These are phyloP conservation scores for Coboldia fuscipes DNA, from an alignment of 1,140 invertebrate species.

Conservation along the genomic window DNA sequence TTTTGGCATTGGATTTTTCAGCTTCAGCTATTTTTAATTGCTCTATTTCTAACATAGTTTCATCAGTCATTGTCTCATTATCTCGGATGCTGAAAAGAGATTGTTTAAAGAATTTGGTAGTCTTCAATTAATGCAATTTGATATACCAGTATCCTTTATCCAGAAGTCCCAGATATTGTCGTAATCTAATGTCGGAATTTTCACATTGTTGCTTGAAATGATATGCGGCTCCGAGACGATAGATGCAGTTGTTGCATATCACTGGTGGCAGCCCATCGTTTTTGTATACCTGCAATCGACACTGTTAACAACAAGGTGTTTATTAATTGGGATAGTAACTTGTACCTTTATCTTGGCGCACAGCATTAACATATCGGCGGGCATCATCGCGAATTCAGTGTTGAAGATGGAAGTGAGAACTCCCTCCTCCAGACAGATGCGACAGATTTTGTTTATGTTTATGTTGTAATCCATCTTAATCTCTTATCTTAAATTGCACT, in stretches of 20 bases:
- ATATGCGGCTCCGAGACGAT: conserved; percentile 36
- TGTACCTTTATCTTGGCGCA: conserved; percentile 38
- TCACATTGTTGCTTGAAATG: conserved; percentile 44
- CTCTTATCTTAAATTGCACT: too few species aligned
- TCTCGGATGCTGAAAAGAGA: conserved; percentile 8
- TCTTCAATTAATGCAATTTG: background rate
- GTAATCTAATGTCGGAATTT: conserved; percentile 31
- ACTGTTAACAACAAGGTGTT: conserved; percentile 4
- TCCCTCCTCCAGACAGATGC: conserved; percentile 38
- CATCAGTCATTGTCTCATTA: conserved; percentile 16
- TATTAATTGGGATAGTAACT: conserved; percentile 2
- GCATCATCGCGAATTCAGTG: conserved; percentile 35
- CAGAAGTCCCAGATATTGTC: conserved; percentile 32
- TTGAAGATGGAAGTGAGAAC: conserved; percentile 32
- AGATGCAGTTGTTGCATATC: conserved; percentile 40
- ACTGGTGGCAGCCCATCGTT: conserved; percentile 37
- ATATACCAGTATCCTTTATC: conserved; percentile 10
- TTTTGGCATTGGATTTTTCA: conserved; percentile 1
- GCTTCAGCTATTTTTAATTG: conserved; percentile 11
- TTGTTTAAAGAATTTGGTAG: background rate
- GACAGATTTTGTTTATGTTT: conserved; percentile 26
- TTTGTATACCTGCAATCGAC: conserved; percentile 30
- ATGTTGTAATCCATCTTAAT: conserved; percentile 3
- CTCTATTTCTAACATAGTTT: conserved; percentile 7
- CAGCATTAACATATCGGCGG: conserved; percentile 37